Percentiles rank a stretch among this genome's conserved stretches.
These are phyloP conservation scores for Oncorhynchus gorbuscha DNA, from an alignment of 2,113 vertebrate genomes.

Conservation along the genomic window DNA sequence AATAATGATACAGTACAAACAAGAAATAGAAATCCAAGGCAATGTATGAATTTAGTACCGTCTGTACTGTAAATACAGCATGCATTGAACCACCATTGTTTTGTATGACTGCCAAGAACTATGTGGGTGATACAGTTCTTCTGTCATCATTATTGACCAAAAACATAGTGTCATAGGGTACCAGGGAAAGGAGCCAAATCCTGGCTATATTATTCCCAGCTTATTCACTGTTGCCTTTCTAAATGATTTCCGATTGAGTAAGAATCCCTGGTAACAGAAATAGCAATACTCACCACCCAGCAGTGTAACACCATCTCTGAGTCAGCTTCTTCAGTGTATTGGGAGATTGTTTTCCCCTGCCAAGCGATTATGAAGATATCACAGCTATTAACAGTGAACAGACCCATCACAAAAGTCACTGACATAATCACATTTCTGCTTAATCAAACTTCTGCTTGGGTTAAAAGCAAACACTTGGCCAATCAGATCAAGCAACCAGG, in stretches of 20 bases:
- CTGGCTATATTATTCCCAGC: not conserved
- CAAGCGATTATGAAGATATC: constrained; percentile 33
- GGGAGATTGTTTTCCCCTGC: constrained; percentile 4
- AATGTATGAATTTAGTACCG: constrained; percentile 11
- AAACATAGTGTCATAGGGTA: not conserved
- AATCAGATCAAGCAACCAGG: too few species aligned
- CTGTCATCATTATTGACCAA: not conserved
- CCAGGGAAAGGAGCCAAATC: not conserved
- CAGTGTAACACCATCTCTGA: constrained; percentile 29
- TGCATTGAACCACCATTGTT: not conserved
- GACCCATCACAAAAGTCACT: constrained; percentile 22
- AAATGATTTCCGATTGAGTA: constrained; percentile 19
- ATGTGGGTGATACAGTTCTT: not conserved
- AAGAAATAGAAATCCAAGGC: not conserved
- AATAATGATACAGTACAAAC: constrained; percentile 39
- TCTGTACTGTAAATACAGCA: not conserved
- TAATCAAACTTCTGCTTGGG: constrained; percentile 32
- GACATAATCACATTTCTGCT: constrained; percentile 38
- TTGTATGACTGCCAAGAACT: not conserved
- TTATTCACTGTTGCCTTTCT: not conserved
- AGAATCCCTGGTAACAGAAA: constrained; percentile 4
- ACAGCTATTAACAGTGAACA: constrained; percentile 37
- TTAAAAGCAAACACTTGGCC: not conserved
- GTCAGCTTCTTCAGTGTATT: constrained; percentile 18
- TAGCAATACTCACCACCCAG: not conserved